These are phyloP conservation scores for Aselliscus stoliczkanus DNA, from an alignment of 2,797 vertebrate genomes.

Conservation along the genomic window DNA sequence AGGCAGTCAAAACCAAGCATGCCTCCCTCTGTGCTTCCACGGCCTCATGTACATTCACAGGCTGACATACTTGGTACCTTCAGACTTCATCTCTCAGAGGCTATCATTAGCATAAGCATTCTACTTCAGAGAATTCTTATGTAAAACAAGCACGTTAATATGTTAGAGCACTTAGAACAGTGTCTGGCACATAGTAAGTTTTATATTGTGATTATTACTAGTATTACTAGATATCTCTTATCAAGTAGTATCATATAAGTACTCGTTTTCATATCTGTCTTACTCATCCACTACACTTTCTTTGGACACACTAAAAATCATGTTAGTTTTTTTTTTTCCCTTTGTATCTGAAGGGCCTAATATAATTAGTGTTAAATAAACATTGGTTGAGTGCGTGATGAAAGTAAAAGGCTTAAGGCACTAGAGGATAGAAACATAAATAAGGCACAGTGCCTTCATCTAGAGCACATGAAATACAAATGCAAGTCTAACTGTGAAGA, in stretches of 20 bases:
- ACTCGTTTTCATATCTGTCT: not conserved
- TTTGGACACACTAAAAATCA: not conserved
- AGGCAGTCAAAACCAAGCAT: not conserved
- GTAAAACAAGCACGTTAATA: not conserved
- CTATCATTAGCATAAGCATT: not conserved
- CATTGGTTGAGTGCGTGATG: not conserved
- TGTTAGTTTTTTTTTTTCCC: fast-evolving
- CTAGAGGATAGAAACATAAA: not conserved
- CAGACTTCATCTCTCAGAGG: not conserved
- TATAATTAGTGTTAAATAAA: not conserved
- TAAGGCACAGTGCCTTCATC: not conserved
- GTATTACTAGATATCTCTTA: not conserved
- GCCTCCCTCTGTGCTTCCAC: not conserved
- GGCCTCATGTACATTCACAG: not conserved
- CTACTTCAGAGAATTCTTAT: not conserved
- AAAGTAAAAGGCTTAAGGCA: not conserved
- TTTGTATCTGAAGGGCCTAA: not conserved
- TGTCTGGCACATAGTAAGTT: not conserved
- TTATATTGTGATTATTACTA: not conserved
- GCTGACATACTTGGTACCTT: not conserved
- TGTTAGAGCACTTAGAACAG: not conserved
- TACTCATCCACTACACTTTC: not conserved
- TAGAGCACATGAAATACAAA: not conserved
- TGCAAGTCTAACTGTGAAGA: not conserved
- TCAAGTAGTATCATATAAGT: not conserved